Percentiles rank a stretch among this genome's conserved stretches.
These are phyloP conservation scores for Plebejus anna DNA, from an alignment of 2,888 invertebrate genomes.

Conservation along the genomic window DNA sequence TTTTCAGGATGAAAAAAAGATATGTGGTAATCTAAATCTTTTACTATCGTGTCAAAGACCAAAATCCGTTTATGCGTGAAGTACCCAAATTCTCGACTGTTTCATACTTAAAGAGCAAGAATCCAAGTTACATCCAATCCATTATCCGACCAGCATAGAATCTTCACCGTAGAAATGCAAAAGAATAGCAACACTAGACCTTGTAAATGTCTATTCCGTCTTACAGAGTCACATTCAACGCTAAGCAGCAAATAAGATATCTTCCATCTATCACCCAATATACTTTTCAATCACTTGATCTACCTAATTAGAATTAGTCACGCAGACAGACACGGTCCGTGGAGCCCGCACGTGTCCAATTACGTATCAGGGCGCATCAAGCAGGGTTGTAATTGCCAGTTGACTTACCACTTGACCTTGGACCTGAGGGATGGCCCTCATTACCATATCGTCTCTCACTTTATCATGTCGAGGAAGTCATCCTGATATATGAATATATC, in stretches of 20 bases:
- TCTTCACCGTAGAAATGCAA: no score
- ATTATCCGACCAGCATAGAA: no score
- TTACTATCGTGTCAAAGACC: no score
- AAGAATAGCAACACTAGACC: no score
- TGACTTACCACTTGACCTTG: constrained; percentile 58
- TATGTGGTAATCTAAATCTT: no score
- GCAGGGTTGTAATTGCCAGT: constrained; percentile 45
- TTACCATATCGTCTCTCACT: constrained; percentile 47
- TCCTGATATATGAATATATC: no score
- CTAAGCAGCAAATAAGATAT: not conserved
- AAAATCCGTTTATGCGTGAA: no score
- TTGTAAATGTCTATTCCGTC: no score
- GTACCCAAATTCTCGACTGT: no score
- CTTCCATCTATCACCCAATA: not conserved
- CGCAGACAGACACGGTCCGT: not conserved
- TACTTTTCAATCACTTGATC: not conserved
- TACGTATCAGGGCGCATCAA: constrained; percentile 37
- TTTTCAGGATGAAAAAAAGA: not conserved
- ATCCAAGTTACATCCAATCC: no score
- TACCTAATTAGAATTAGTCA: not conserved
- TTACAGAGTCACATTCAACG: no score
- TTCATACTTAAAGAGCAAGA: no score
- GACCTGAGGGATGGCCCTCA: constrained; percentile 52
- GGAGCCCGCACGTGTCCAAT: constrained; percentile 25
- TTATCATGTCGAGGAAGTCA: not conserved